Evolutionary conservation across 1,140 invertebrate species (phyloP).

Genomic region (Harpegnathos saltator): DNA sequence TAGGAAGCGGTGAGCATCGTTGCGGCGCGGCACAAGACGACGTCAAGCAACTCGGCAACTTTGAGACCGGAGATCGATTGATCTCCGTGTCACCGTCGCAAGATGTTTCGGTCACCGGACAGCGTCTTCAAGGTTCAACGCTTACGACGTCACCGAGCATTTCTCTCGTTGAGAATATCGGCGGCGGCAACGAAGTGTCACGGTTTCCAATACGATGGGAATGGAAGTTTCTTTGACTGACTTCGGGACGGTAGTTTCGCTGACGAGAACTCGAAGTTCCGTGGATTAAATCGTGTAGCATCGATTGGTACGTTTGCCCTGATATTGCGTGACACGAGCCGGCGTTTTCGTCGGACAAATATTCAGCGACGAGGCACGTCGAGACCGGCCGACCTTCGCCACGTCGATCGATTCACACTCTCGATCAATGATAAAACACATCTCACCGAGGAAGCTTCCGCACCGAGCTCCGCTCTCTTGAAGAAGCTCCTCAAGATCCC

Average conservation of each 20-base stretch:
- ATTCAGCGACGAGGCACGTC: background rate
- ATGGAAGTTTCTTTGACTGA: background rate
- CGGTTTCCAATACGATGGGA: background rate
- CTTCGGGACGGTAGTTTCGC: background rate
- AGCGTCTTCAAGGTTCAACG: conserved; percentile 1
- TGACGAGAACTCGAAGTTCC: background rate
- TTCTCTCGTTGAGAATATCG: conserved; percentile 7
- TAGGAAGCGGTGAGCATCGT: background rate
- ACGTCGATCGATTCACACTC: conserved; percentile 39
- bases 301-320: background rate
- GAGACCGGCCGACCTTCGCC: conserved; percentile 25
- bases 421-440: conserved; percentile 31
- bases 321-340: background rate
- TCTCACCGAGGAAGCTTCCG: conserved; percentile 1
- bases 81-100: conserved; percentile 17
- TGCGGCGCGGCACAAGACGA: background rate
- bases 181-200: background rate
- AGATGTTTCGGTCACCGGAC: background rate
- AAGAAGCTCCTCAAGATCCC: background rate
- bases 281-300: background rate
- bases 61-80: background rate
- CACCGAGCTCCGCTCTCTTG: conserved; percentile 1
- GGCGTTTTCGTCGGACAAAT: background rate
- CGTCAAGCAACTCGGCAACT: background rate
- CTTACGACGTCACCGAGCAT: background rate